These are phyloP conservation scores for Phalacrocorax brasilianus DNA, from an alignment of 2,113 vertebrate genomes.

Conservation along the genomic window DNA sequence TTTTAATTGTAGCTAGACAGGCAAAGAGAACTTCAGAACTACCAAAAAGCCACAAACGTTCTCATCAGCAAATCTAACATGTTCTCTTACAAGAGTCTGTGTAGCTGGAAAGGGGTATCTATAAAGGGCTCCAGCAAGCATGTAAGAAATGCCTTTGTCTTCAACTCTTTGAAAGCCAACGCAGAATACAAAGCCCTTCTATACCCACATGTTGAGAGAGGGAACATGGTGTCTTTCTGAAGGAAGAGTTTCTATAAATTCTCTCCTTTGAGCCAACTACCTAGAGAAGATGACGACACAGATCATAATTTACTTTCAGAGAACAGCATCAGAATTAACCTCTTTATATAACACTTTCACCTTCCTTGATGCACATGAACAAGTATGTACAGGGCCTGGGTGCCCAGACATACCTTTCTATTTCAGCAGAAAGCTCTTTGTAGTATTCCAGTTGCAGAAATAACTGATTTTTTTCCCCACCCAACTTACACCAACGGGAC, in stretches of 20 bases:
- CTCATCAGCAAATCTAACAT: not conserved
- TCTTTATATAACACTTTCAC: rapidly evolving
- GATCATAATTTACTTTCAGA: not conserved
- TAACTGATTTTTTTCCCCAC: not conserved
- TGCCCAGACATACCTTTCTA: not conserved
- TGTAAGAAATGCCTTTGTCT: not conserved
- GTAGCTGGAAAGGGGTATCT: not conserved
- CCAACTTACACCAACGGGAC: not conserved
- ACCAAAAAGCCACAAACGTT: rapidly evolving
- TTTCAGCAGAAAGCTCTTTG: not conserved
- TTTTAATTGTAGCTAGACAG: not conserved
- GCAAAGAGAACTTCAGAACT: not conserved
- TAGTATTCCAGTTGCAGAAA: not conserved
- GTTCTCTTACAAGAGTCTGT: not conserved
- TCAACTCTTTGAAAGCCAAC: not conserved
- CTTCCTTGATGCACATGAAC: not conserved
- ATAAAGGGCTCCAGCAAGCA: not conserved
- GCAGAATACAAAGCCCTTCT: not conserved
- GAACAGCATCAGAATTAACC: not conserved
- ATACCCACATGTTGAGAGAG: not conserved
- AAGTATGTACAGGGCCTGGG: not conserved
- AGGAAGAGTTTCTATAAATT: not conserved
- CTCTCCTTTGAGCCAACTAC: not conserved
- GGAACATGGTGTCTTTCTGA: not conserved
- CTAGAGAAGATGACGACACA: not conserved